These are phyloP conservation scores for Caenorhabditis plicata DNA, from an alignment of 2,888 invertebrate genomes.

Conservation along the genomic window DNA sequence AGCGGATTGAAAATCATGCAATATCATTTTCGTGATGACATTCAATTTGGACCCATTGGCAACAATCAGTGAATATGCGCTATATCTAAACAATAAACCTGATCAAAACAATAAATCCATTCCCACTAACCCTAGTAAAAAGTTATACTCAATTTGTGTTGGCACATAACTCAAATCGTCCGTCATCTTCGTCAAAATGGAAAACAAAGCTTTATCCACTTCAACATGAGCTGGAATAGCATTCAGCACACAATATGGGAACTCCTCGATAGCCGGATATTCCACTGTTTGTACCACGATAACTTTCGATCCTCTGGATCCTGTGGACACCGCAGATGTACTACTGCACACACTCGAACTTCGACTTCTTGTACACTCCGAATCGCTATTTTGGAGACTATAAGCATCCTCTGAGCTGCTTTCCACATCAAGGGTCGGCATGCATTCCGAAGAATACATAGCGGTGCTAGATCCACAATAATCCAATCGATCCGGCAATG, in stretches of 20 bases:
- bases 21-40: slow-evolving; percentile 3
- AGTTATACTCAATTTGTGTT: slow-evolving; percentile 1
- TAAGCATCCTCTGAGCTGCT: too few species aligned
- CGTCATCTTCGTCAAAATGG: slow-evolving; percentile 2
- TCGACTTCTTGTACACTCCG: neutral
- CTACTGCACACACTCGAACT: neutral
- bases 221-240: slow-evolving; percentile 2
- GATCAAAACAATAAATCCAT: neutral
- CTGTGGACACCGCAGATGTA: neutral
- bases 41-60: slow-evolving; percentile 5
- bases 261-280: neutral
- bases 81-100: neutral
- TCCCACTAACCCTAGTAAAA: neutral
- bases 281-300: neutral
- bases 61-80: slow-evolving; percentile 1
- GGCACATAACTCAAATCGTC: neutral
- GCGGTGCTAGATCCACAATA: too few species aligned
- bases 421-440: too few species aligned
- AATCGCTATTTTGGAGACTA: neutral
- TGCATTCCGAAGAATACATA: too few species aligned
- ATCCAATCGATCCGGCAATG: too few species aligned
- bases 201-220: slow-evolving; percentile 2
- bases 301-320: neutral
- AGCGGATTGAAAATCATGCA: slow-evolving; percentile 1
- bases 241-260: slow-evolving; percentile 6